phyloP scores from a whole-genome alignment of 2,888 invertebrate species.

The Plebejus anna region DNA sequence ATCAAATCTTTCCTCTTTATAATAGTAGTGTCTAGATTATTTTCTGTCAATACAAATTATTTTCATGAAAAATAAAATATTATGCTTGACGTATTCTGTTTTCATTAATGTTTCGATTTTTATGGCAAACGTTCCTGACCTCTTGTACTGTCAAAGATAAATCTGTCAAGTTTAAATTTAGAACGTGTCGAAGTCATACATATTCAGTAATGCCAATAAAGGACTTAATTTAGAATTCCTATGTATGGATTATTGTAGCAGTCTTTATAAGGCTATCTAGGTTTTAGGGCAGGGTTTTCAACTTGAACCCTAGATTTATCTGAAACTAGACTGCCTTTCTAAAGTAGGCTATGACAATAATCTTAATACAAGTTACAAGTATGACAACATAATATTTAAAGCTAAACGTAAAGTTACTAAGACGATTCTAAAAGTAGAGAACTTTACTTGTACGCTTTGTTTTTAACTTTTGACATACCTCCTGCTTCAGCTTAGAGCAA shows the following conservation, averaged over 20 bases:
- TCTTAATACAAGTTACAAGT: too few species aligned
- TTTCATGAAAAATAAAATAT: not conserved
- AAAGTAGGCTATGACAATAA: not conserved
- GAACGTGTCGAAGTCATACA: not conserved
- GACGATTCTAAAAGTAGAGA: too few species aligned
- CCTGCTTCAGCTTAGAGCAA: too few species aligned
- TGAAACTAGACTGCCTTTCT: not conserved
- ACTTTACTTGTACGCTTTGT: too few species aligned
- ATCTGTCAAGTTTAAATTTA: constrained; percentile 16
- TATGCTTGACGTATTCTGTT: not conserved
- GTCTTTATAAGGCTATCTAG: not conserved
- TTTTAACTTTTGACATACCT: too few species aligned
- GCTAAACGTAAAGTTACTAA: too few species aligned
- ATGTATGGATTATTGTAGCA: not conserved
- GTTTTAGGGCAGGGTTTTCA: constrained; percentile 1
- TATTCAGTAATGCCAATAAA: not conserved
- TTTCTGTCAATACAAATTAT: not conserved
- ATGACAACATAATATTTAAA: too few species aligned
- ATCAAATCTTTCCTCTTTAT: too few species aligned
- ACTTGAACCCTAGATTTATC: constrained; percentile 2
- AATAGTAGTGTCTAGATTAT: too few species aligned
- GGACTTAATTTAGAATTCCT: not conserved
- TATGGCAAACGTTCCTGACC: not conserved
- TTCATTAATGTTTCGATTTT: not conserved
- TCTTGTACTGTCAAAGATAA: not conserved